Percentiles rank a stretch among this genome's conserved stretches.
Evolutionary conservation across 2,888 invertebrate genomes (phyloP).

Genomic region (Rhagium mordax): DNA sequence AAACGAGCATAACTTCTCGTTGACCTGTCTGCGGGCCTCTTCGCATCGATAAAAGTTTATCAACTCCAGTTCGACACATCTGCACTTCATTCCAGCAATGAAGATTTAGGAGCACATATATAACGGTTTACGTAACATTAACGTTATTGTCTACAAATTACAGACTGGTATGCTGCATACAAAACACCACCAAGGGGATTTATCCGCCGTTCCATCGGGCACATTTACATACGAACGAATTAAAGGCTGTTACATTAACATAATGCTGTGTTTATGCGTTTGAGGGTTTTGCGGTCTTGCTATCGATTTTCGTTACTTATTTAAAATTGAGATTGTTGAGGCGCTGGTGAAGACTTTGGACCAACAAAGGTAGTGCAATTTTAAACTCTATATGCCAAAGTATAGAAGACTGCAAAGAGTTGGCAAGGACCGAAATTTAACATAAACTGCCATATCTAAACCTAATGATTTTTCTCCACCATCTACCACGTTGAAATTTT

Average conservation of each 20-base stretch:
- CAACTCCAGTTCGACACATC: background rate
- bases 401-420: no score
- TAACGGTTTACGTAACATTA: constrained; percentile 7
- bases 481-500: no score
- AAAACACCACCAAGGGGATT: constrained; percentile 1
- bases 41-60: background rate
- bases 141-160: background rate
- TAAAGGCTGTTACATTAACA: constrained; percentile 18
- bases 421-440: no score
- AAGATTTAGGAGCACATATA: constrained; percentile 11
- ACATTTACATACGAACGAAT: constrained; percentile 16
- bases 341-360: background rate
- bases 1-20: background rate
- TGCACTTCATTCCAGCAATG: background rate
- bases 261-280: constrained; percentile 1
- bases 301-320: background rate
- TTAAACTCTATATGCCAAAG: no score
- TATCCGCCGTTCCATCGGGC: background rate
- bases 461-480: no score
- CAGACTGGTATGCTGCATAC: background rate
- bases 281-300: background rate
- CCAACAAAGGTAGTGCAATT: background rate
- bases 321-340: background rate
- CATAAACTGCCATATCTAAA: no score
- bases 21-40: background rate